Percentiles rank a stretch among this genome's conserved stretches.
Conservation (phyloP, 2,797 vertebrate genomes). For the Spinibarbus caldwelli region DNA sequence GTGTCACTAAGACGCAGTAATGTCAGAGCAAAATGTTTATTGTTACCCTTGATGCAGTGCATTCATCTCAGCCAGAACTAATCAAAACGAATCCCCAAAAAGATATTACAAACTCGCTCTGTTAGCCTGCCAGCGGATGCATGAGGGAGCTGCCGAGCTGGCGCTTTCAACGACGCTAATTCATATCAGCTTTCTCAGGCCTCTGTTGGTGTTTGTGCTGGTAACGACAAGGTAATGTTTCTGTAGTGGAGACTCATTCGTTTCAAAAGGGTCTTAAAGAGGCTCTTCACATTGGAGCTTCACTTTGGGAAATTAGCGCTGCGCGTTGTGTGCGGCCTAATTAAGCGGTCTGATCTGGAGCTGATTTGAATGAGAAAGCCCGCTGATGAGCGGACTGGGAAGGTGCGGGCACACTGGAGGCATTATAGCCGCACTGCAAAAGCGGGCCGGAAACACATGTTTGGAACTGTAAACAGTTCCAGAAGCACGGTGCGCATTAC, state of each 20-base stretch:
- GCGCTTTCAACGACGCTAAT: constrained; percentile 11
- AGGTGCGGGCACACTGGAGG: constrained; percentile 50
- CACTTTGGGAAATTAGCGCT: constrained; percentile 50
- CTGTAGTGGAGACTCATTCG: constrained; percentile 68
- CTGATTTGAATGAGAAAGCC: constrained; percentile 72
- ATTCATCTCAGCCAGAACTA: constrained; percentile 51
- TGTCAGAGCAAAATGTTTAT: constrained; percentile 53
- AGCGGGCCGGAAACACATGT: constrained; percentile 61
- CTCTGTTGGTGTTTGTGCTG: constrained; percentile 66
- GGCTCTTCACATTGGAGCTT: constrained; percentile 64
- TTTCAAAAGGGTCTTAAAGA: constrained; percentile 66
- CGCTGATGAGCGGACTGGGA: constrained; percentile 36
- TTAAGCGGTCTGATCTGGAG: constrained; percentile 74
- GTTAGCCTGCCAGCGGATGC: constrained; percentile 39
- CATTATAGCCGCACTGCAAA: constrained; percentile 65
- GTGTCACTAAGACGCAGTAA: constrained; percentile 32
- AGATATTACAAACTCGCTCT: constrained; percentile 35
- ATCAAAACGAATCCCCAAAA: constrained; percentile 52
- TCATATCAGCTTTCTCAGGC: constrained; percentile 50
- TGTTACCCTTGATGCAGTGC: constrained; percentile 45
- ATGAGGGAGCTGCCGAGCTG: constrained; percentile 34
- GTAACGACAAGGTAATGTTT: constrained; percentile 70
- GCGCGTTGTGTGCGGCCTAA: constrained; percentile 69
- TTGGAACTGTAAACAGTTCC: constrained; percentile 60
- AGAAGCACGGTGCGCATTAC: constrained; percentile 45